Base-by-base conservation (phyloP, 2,797 vertebrate species). In the Echiichthys vipera region DNA sequence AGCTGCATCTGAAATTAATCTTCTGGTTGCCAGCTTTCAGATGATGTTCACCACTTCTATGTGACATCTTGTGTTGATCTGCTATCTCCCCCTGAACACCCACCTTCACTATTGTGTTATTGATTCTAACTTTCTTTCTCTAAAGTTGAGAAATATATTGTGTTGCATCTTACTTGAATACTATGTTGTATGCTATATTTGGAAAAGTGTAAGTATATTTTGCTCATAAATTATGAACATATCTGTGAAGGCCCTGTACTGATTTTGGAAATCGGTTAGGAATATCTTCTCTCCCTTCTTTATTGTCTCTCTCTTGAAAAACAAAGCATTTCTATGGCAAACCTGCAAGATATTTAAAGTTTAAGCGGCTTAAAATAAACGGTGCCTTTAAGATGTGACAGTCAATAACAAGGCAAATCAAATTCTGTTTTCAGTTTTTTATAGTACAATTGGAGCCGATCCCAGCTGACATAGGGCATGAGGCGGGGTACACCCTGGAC, bases 61-160 rank as follows among this genome's bases (percentile, higher is more conserved):
- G n/a, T n/a, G n/a, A n/a, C n/a, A n/a, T n/a, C n/a, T n/a, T n/a
- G n/a, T n/a, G n/a, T n/a, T n/a, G n/a, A n/a, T n/a, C n/a, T n/a
- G n/a, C n/a, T n/a, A n/a, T n/a, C n/a, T n/a, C n/a, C n/a, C n/a
- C n/a, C n/a, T n/a, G 62, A 59, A 70, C 66, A 65, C 20, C 25
- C 22, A 49, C 45, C 42, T 51, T 36, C 4, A 29, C 12, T 65
- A 24, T 69, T 50, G 37, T 56, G 24, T 47, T 50, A 54, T 69
- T 59, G 54, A 71, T 63, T 12, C 18, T 13, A 12, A 46, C 29
- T 83, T 67, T 63, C 14, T 62, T 55, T 63, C 37, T 62, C 32
- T 27, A 39, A 64, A 64, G 36, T 45, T 62, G 18, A 78, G 14
- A 63, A 57, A 50, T 34, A 61, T 32, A 70, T 76, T 9, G 65